Evolutionary conservation across 1,140 invertebrate genomes (phyloP), one percentile per base, ranked within the genome.

Genomic region (Polypedilum pembai): DNA sequence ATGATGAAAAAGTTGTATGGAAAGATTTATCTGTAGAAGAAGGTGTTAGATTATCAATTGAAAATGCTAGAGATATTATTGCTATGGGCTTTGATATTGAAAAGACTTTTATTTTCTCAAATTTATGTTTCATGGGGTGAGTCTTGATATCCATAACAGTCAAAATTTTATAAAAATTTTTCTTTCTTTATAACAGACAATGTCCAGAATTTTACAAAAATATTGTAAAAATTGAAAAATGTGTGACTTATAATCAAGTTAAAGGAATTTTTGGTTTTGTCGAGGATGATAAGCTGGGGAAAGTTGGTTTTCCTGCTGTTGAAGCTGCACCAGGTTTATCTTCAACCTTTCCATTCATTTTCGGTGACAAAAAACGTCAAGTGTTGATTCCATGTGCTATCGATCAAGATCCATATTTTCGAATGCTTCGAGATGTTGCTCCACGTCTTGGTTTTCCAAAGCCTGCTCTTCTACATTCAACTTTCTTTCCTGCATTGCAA

Each of bases 391-490:
- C 98, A 0, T 99, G 98, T 85, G 98, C 96, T 40, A 99, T 99
- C 79, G 98, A 99, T 87, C 98, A 99, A 87, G 98, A 99, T 85
- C 98, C 98, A 0, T 99, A 99, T 83, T 99, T 99, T 83, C 87
- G 98, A 74, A 98, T 99, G 96, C 96, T 95, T 0, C 87, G 98
- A 75, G 98, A 99, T 84, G 95, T 98, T 18, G 94, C 96, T 0
- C 96, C 96, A 0, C 88, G 89, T 75, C 83, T 99, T 12, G 92
- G 92, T 20, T 90, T 87, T 80, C 88, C 88, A 0, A 99, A 99
- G 82, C 98, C 98, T n/a, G 92, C 96, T 0, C 82, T 99, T 0
- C 80, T 99, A 0, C 97, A 98, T 83, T 96, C 95, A 0, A 88
- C 87, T 40, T 99, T 99, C 83, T 94, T 99, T 78, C 98, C 98